phyloP scores from a whole-genome alignment of 1,140 invertebrate genomes.

The Lordiphosa mommai region DNA sequence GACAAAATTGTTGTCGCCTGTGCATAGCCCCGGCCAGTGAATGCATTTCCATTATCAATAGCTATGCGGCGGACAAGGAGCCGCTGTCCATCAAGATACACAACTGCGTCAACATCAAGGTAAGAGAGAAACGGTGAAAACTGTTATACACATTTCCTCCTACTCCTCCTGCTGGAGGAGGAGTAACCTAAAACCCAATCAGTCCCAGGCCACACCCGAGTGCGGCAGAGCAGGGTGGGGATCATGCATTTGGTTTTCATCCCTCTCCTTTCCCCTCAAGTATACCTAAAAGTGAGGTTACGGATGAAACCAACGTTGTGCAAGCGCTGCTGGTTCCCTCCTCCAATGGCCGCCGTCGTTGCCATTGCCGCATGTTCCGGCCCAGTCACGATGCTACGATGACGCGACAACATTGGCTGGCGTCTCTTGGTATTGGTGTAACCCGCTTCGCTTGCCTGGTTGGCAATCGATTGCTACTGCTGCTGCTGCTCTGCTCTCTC shows the following conservation, averaged over 20 bases:
- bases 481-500: neutral
- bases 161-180: neutral
- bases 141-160: conserved; percentile 33
- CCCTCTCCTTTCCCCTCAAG: too few species aligned
- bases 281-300: conserved; percentile 38
- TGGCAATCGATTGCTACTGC: conserved; percentile 12
- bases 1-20: conserved; percentile 77
- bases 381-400: conserved; percentile 27
- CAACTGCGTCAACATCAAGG: conserved; percentile 79
- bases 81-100: conserved; percentile 76
- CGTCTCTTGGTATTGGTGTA: conserved; percentile 19
- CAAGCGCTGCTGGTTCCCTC: conserved; percentile 7
- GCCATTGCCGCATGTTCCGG: too few species aligned
- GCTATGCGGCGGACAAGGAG: conserved; percentile 79
- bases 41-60: conserved; percentile 79
- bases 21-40: conserved; percentile 76
- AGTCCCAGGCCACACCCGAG: conserved; percentile 29
- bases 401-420: conserved; percentile 4
- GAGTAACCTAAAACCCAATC: conserved; percentile 7
- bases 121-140: conserved; percentile 41
- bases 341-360: too few species aligned
- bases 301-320: conserved; percentile 28
- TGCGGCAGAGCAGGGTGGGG: conserved; percentile 5
- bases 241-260: neutral
- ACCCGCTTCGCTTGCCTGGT: conserved; percentile 18